phyloP scores from a whole-genome alignment of 2,888 invertebrate species.

The Temnothorax ravouxi region DNA sequence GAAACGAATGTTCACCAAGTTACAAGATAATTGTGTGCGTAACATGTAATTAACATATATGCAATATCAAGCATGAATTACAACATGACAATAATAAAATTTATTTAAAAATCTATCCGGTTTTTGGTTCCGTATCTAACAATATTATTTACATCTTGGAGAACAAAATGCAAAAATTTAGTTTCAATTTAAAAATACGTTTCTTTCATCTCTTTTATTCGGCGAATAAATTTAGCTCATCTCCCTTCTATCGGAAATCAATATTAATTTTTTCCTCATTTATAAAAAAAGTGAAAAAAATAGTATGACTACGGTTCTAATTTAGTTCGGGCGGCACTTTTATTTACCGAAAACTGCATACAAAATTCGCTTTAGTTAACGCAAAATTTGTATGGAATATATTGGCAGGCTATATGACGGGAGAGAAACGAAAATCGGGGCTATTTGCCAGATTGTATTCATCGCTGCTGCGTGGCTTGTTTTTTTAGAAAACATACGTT shows the following conservation, averaged over 20 bases:
- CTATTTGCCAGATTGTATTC: constrained; percentile 49
- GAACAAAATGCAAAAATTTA: not conserved
- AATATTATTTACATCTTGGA: not conserved
- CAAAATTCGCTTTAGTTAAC: constrained; percentile 7
- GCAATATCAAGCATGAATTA: not conserved
- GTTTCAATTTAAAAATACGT: not conserved
- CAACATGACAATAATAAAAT: not conserved
- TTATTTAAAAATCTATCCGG: not conserved
- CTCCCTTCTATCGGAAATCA: not conserved
- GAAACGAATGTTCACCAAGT: not conserved
- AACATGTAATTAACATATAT: not conserved
- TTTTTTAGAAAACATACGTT: constrained; percentile 48
- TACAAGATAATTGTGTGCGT: not conserved
- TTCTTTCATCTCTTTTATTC: not conserved
- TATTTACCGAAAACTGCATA: constrained; percentile 2
- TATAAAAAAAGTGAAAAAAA: not conserved
- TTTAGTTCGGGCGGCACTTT: constrained; percentile 8
- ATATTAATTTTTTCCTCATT: constrained; percentile 6
- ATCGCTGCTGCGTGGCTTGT: constrained; percentile 20
- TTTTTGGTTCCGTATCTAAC: not conserved
- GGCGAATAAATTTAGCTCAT: not conserved
- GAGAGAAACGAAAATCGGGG: constrained; percentile 13
- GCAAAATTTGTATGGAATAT: constrained; percentile 19
- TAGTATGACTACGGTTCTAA: not conserved
- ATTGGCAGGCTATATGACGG: not conserved